Evolutionary conservation across 2,113 vertebrate genomes (phyloP), one percentile per base, ranked within the genome.

Genomic region (Grallaria varia): DNA sequence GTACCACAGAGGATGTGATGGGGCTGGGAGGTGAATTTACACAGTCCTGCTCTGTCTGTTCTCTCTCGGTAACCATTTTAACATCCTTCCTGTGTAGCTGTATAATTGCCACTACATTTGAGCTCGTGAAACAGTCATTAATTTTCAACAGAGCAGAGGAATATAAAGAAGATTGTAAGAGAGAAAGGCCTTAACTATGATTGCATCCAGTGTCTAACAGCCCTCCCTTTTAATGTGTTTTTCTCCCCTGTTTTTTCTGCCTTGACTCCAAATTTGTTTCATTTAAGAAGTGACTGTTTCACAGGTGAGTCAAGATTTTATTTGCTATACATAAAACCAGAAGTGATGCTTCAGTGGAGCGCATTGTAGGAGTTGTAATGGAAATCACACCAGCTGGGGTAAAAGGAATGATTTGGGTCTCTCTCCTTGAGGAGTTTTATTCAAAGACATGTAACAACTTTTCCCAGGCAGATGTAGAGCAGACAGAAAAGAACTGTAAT

Each of bases 301-400:
- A 31, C 44, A 56, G 25, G 18, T 24, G 25, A 64, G 28, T n/a
- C 13, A 10, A 79, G 63, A 56, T 76, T 75, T 85, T 37, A 37
- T 49, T 81, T 64, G 14, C n/a, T 35, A 0, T 8, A 11, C 10
- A 16, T 16, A 58, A 74, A 88, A 79, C 23, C 55, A 18, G 27
- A 77, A 74, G 19, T 11, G 55, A 37, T 30, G 19, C 33, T 85
- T 59, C 31, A 53, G 1, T 39, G 33, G 80, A 67, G 59, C 25
- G 13, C 30, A 27, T 53, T 37, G 8, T 49, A 49, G 77, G 35
- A 25, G 3, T 37, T 37, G 47, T 17, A 15, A 89, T 20, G 14
- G 31, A 77, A 62, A 77, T 42, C 44, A 23, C 0, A 0, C 13
- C 56, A 35, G 1, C 33, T 5, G 4, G 2, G 8, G 21, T 42